Base-by-base conservation (phyloP, 2,888 invertebrate species). In the Drosophila greeni region DNA sequence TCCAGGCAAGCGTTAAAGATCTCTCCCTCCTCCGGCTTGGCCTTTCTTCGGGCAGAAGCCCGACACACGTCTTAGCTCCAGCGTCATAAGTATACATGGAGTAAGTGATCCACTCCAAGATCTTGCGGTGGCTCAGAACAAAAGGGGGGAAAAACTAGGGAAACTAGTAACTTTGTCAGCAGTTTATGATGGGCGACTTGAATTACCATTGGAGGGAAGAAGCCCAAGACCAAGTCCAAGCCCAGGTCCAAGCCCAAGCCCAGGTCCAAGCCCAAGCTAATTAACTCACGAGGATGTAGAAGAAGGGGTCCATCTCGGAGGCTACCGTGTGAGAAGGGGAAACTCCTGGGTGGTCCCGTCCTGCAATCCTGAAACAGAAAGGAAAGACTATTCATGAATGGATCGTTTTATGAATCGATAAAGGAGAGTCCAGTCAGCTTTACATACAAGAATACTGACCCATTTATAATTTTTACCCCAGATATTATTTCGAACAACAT, bases 101-200 rank as follows among this genome's bases (percentile, higher is more conserved):
- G 68, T 67, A 67, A 67, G 60, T 67, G 67, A 67, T 67, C 60
- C 67, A 67, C 60, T 47, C 39, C 14, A 48, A 51, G 47, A 55
- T 55, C 57, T 80, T 77, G 77, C 72, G 81, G 77, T 80, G 62
- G 61, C 40, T 33, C 45, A 53, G 49, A 48, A 54, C 58, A 53
- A 72, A 60, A 56, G 51, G 59, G 64, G 36, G 65, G 43, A 33
- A 43, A 42, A 48, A 11, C 29, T 7, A 8, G 29, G 20, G 20
- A 47, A 47, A 47, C 36, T 66, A 58, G 66, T 59, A 78, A 74
- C 76, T 74, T 73, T 80, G 75, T 70, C 77, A 73, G 72, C 74
- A 80, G 77, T 80, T 80, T 80, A 80, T 77, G 67, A 71, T 65
- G 77, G 45, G 58, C 80, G 74, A 70, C 74, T 80, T 74, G 69